Evolutionary conservation across 2,888 invertebrate species (phyloP), one percentile per base, ranked within the genome.

Genomic region (Orthonevra nobilis): DNA sequence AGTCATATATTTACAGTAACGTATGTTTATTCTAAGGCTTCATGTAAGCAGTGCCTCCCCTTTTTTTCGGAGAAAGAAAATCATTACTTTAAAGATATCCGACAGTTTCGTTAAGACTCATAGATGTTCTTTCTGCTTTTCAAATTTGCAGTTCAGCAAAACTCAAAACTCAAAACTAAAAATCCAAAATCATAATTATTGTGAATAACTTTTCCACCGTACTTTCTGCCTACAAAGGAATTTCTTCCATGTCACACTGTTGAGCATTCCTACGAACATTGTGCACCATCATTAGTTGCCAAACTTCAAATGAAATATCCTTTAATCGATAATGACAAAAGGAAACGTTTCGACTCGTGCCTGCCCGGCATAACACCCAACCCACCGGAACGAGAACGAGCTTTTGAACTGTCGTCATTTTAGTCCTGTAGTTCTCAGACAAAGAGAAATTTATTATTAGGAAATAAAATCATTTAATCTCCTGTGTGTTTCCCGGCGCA

Each of bases 391-490:
- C 42, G 50, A 50, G 50, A 40, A 5, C 36, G 69, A 52, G 69
- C 75, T 77, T 61, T 77, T 77, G 50, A 77, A 77, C 70, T 70
- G 70, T 69, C 50, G 36, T 44, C 36, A 12, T 32, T 10, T 54
- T 42, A 42, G 19, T 2, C 19, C 10, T n/a, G 34, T 64, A 56
- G 68, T 46, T 40, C 26, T 3, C 64, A 70, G 77, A 77, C 77
- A 77, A 77, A 72, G 60, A 40, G 40, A 60, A 66, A 77, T 72
- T 75, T 72, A 70, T 70, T 70, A 77, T 77, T 64, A 77, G 77
- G 70, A 77, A 64, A 77, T 77, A 70, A 70, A 77, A 77, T 77
- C 52, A 77, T 77, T 77, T 70, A 77, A 77, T 77, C 77, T 64
- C 46, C 38, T 58, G 23, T 61, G 58, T 56, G 36, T 52, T 40